Conservation (phyloP, 1,140 invertebrate species). For the Drosophila santomea region DNA sequence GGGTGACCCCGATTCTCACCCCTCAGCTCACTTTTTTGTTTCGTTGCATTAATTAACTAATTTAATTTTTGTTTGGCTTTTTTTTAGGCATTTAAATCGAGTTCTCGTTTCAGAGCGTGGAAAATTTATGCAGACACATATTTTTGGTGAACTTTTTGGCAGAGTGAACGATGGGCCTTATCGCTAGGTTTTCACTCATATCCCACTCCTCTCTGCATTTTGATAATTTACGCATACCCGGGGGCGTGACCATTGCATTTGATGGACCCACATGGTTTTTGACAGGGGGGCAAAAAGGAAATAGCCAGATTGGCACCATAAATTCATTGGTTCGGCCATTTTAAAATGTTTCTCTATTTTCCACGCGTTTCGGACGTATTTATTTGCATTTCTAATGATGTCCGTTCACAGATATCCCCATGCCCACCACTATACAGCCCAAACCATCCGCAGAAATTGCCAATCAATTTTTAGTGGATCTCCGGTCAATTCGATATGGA, state of each 20-base stretch:
- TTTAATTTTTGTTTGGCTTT: constrained; percentile 64
- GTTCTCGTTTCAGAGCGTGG: constrained; percentile 34
- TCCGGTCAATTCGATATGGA: constrained; percentile 17
- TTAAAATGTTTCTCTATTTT: constrained; percentile 48
- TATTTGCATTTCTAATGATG: constrained; percentile 76
- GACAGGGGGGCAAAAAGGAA: constrained; percentile 34
- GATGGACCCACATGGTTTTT: constrained; percentile 70
- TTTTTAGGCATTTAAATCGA: constrained; percentile 47
- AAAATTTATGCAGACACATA: constrained; percentile 63
- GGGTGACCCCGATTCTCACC: constrained; percentile 42
- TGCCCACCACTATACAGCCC: neutral
- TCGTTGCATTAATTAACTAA: constrained; percentile 78
- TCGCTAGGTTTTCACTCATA: constrained; percentile 69
- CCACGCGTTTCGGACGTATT: constrained; percentile 27
- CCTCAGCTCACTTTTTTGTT: constrained; percentile 18
- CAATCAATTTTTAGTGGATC: constrained; percentile 45
- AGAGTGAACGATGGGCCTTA: constrained; percentile 42
- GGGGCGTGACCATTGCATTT: constrained; percentile 44
- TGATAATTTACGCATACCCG: constrained; percentile 68
- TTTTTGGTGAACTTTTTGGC: constrained; percentile 30
- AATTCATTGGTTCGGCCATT: constrained; percentile 44
- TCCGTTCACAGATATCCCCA: constrained; percentile 17
- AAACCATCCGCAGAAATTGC: constrained; percentile 35
- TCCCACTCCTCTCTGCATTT: constrained; percentile 26
- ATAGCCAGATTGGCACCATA: constrained; percentile 26